phyloP scores from a whole-genome alignment of 2,113 vertebrate species.

The Phrynocephalus versicolor region DNA sequence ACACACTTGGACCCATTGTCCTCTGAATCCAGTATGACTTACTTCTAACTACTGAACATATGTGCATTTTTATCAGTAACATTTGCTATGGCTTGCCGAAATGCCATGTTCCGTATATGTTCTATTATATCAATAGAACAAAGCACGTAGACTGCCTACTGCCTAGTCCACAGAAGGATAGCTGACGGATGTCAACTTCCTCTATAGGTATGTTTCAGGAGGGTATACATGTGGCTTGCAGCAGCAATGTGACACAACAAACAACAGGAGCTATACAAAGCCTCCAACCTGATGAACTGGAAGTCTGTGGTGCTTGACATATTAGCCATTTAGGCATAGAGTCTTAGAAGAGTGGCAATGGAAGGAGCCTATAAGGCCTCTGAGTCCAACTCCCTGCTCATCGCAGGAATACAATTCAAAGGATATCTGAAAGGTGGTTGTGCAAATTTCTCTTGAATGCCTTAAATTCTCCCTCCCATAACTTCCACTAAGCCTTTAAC shows the following conservation, averaged over 20 bases:
- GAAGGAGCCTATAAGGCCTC: too few species aligned
- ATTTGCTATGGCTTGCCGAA: accelerated
- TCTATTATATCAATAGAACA: slow-evolving; percentile 7
- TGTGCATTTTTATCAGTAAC: not conserved
- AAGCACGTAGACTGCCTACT: not conserved
- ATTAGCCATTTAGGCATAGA: not conserved
- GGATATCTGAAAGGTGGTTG: too few species aligned
- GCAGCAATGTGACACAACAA: not conserved
- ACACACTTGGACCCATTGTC: not conserved
- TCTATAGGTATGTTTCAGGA: too few species aligned
- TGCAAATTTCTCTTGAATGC: too few species aligned
- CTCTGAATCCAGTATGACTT: not conserved
- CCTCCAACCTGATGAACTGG: not conserved
- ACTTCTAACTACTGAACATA: not conserved
- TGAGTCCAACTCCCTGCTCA: too few species aligned
- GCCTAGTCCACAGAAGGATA: not conserved
- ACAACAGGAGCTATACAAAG: not conserved
- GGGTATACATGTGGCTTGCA: too few species aligned
- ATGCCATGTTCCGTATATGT: slow-evolving; percentile 25
- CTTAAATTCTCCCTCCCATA: too few species aligned
- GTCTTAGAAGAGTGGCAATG: too few species aligned
- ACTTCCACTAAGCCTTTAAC: too few species aligned
- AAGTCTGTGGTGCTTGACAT: not conserved
- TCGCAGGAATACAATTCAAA: too few species aligned
- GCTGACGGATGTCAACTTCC: not conserved